phyloP scores from a whole-genome alignment of 1,140 invertebrate genomes.

The Trachelipus rathkii region DNA sequence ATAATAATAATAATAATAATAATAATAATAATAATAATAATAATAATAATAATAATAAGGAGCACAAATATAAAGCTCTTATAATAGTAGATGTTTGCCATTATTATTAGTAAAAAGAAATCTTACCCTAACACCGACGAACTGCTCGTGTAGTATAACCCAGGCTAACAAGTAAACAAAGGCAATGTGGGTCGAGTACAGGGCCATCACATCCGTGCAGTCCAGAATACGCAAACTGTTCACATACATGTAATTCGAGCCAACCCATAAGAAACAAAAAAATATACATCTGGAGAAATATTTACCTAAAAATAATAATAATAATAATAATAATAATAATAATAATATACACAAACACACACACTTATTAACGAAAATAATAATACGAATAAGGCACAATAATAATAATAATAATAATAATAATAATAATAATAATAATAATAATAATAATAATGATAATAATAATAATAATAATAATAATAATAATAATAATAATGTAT shows the following conservation, averaged over 20 bases:
- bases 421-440: conserved; percentile 22
- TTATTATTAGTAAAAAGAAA: too few species aligned
- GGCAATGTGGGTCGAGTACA: conserved; percentile 88
- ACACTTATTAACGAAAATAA: too few species aligned
- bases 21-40: neutral
- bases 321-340: neutral
- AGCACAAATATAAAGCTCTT: too few species aligned
- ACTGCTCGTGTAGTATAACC: conserved; percentile 93
- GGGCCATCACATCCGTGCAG: conserved; percentile 83
- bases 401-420: too few species aligned
- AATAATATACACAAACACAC: too few species aligned
- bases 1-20: conserved; percentile 17
- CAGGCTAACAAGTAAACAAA: conserved; percentile 90
- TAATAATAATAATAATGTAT: neutral
- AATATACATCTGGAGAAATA: conserved; percentile 77
- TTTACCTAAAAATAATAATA: conserved; percentile 58
- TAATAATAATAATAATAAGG: neutral
- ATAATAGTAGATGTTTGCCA: too few species aligned
- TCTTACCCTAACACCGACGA: conserved; percentile 87
- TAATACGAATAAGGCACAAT: too few species aligned
- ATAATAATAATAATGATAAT: neutral
- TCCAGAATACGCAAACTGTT: conserved; percentile 75
- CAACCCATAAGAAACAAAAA: conserved; percentile 84
- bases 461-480: neutral
- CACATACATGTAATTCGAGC: conserved; percentile 89